Evolutionary conservation across 1,140 invertebrate species (phyloP).

Genomic region (Drosophila punjabiensis): DNA sequence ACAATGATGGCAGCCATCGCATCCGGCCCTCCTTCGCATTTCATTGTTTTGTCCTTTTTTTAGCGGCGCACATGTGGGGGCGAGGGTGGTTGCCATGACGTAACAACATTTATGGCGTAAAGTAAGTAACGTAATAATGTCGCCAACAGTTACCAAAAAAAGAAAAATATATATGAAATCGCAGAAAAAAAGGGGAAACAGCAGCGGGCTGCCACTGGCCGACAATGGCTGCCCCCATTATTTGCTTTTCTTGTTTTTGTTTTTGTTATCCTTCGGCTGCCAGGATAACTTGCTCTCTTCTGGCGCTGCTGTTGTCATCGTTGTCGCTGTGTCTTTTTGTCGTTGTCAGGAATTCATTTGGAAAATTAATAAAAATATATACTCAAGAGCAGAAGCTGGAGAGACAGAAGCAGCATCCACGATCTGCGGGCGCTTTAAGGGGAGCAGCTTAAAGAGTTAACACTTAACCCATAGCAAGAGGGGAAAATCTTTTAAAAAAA

Average conservation of each 20-base stretch:
- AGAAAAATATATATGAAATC: not conserved
- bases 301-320: conserved; percentile 48
- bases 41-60: conserved; percentile 64
- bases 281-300: conserved; percentile 53
- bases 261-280: conserved; percentile 48
- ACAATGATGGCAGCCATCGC: conserved; percentile 77
- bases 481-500: not conserved
- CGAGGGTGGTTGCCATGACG: conserved; percentile 51
- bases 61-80: conserved; percentile 18
- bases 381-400: conserved; percentile 18
- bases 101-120: conserved; percentile 83
- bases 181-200: conserved; percentile 27
- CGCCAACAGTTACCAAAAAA: conserved; percentile 77
- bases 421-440: conserved; percentile 39
- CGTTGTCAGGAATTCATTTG: conserved; percentile 79
- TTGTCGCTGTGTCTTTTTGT: conserved; percentile 49
- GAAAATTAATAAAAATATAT: conserved; percentile 82
- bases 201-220: conserved; percentile 50
- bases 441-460: conserved; percentile 30
- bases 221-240: conserved; percentile 63
- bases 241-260: not conserved
- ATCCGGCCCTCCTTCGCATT: conserved; percentile 21
- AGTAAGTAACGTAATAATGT: conserved; percentile 81
- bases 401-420: not conserved
- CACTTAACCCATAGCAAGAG: not conserved